Evolutionary conservation across 2,797 vertebrate genomes (phyloP).

Genomic region (Melanitta fusca): DNA sequence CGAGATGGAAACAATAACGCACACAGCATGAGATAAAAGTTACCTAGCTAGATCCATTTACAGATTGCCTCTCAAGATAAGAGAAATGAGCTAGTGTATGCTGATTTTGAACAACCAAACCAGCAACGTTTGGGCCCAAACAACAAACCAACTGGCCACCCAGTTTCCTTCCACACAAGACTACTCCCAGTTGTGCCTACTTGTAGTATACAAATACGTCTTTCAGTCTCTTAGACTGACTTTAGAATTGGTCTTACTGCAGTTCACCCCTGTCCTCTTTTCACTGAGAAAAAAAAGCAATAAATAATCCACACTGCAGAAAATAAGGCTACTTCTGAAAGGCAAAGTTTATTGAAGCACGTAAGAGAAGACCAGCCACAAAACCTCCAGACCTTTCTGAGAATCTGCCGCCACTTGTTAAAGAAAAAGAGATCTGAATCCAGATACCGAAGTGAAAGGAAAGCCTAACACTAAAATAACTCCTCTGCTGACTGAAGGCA

Average conservation of each 20-base stretch:
- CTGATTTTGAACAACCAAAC: neutral
- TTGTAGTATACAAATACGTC: neutral
- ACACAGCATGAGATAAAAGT: neutral
- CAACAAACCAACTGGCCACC: neutral
- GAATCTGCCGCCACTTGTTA: neutral
- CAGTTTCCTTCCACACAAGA: neutral
- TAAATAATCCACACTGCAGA: neutral
- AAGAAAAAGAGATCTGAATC: neutral
- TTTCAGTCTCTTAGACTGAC: neutral
- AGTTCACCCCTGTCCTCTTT: neutral
- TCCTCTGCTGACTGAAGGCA: slow-evolving; percentile 38
- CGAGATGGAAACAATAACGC: neutral
- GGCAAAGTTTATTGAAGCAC: neutral
- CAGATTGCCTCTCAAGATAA: neutral
- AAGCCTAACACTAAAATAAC: slow-evolving; percentile 68
- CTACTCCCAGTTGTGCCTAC: neutral
- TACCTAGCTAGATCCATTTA: neutral
- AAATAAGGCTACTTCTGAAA: neutral
- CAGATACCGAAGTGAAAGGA: slow-evolving; percentile 73
- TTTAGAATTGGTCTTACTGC: neutral
- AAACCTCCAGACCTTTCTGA: neutral
- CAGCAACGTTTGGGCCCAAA: neutral
- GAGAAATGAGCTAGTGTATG: neutral
- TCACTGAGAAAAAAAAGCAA: neutral
- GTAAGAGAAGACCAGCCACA: neutral